Evolutionary conservation across 2,113 vertebrate genomes (phyloP), one percentile per base, ranked within the genome.

Genomic region (Cryptoleucopteryx plumbea): DNA sequence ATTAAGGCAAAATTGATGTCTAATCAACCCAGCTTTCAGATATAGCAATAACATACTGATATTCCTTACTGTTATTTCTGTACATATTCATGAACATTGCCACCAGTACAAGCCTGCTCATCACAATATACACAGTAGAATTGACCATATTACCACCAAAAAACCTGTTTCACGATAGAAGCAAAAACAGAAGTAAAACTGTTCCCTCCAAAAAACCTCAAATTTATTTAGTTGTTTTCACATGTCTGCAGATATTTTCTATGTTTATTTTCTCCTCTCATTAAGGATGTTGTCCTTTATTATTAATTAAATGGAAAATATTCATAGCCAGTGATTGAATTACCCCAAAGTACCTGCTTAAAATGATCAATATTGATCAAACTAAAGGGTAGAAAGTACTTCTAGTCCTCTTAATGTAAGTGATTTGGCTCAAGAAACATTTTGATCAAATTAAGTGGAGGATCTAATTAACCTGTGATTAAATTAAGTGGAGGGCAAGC

Each of bases 371-470:
- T 96, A 97, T 93, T 95, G 96, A 97, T 97, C 94, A 97, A 97
- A 95, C 63, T 88, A 83, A 96, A 94, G 50, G 52, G 85, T 92
- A 96, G 85, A 95, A 95, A 88, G 90, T 95, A 93, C 65, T 11
- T 6, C 85, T 89, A 92, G 83, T 91, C 67, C 58, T 93, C 90
- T 92, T 97, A 97, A 96, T 96, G 96, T 91, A 96, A 97, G 91
- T 96, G 93, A 94, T 94, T 97, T 97, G 93, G 96, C 96, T 97
- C 74, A 88, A 95, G 96, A 96, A 97, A 95, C 45, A 7, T 86
- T 95, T 97, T 97, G 89, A 98, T 97, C 92, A 97, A 96, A 94
- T 96, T 97, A 98, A 97, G 88, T 97, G 87, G 91, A 94, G 47
- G 59, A 96, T 97, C 82, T 95, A 97, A 98, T 97, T 97, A 97